phyloP scores from a whole-genome alignment of 2,113 vertebrate species.

The Periophthalmodon schlosseri region DNA sequence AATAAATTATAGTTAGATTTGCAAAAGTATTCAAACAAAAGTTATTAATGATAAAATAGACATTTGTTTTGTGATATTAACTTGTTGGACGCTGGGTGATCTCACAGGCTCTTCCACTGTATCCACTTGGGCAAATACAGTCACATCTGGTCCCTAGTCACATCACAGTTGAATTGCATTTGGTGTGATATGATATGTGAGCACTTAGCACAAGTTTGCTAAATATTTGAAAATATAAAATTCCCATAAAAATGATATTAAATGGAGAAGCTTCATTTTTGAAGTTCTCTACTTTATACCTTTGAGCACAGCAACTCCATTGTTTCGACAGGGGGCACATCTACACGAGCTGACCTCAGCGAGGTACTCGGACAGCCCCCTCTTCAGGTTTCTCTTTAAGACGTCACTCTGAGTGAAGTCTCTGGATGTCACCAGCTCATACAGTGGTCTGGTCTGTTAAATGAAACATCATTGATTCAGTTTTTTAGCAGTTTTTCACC shows the following conservation, averaged over 20 bases:
- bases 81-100: conserved; percentile 70
- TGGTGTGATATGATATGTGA: not conserved
- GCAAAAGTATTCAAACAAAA: not conserved
- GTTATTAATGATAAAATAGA: not conserved
- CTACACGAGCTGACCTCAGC: conserved; percentile 82
- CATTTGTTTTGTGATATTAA: conserved; percentile 51
- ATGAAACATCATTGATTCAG: not conserved
- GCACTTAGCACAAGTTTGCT: not conserved
- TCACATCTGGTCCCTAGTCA: conserved; percentile 82
- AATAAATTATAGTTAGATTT: not conserved
- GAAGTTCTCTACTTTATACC: conserved; percentile 68
- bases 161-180: not conserved
- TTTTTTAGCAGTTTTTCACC: not conserved
- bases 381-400: conserved; percentile 84
- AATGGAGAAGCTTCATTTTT: not conserved
- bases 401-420: conserved; percentile 73
- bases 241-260: not conserved
- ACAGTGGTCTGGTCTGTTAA: conserved; percentile 81
- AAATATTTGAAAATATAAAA: too few relatives aligned
- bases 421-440: conserved; percentile 82
- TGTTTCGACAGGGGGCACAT: conserved; percentile 86
- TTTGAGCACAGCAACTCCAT: conserved; percentile 83
- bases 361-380: conserved; percentile 84
- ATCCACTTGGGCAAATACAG: conserved; percentile 87
- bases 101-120: conserved; percentile 84